Conservation (phyloP, 2,888 invertebrate species). For the Stenichneumon culpator region DNA sequence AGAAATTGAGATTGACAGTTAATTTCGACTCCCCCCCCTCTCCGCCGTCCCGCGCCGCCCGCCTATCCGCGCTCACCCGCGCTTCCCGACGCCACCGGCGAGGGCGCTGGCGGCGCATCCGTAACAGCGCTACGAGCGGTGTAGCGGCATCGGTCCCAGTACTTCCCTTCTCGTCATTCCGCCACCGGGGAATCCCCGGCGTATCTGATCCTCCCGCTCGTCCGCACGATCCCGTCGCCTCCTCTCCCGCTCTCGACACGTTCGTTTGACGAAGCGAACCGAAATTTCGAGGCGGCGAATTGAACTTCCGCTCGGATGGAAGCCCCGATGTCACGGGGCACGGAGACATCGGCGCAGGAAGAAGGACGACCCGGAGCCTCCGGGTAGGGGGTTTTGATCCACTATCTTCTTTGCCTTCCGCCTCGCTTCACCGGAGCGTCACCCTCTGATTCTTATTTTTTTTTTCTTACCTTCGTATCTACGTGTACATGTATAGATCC, state of each 20-base stretch:
- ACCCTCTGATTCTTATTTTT: slow-evolving; percentile 18
- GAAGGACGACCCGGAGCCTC: slow-evolving; percentile 17
- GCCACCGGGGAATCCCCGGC: slow-evolving; percentile 51
- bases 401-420: slow-evolving; percentile 16
- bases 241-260: slow-evolving; percentile 30
- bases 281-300: slow-evolving; percentile 75
- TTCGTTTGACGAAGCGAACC: slow-evolving; percentile 46
- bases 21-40: slow-evolving; percentile 79
- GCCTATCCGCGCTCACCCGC: slow-evolving; percentile 13
- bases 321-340: slow-evolving; percentile 72
- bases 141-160: slow-evolving; percentile 56
- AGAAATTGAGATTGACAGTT: slow-evolving; percentile 85
- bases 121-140: neutral
- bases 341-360: slow-evolving; percentile 21
- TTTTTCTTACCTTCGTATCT: neutral
- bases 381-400: slow-evolving; percentile 4
- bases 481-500: neutral
- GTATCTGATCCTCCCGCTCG: slow-evolving; percentile 39
- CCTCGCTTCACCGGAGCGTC: slow-evolving; percentile 16
- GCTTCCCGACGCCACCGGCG: slow-evolving; percentile 57
- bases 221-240: slow-evolving; percentile 11
- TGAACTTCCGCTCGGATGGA: slow-evolving; percentile 81
- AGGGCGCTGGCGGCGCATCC: neutral
- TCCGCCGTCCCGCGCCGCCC: slow-evolving; percentile 26
- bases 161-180: slow-evolving; percentile 62